Evolutionary conservation across 2,888 invertebrate species (phyloP), one percentile per base, ranked within the genome.

Genomic region (Sesia bembeciformis): DNA sequence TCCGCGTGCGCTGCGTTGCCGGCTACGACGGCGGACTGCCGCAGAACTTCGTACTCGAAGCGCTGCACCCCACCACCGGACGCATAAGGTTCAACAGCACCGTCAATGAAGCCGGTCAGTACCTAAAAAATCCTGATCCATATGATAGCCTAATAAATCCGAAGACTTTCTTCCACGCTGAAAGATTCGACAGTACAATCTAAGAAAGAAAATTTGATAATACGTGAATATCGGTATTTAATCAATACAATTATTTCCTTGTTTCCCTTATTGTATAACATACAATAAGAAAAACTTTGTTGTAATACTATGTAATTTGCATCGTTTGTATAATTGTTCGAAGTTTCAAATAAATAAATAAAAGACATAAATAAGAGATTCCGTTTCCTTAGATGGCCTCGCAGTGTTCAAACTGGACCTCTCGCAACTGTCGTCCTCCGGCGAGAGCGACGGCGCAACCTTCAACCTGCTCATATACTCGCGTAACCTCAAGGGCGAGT

Each of bases 21-120:
- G 97, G 97, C 51, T 96, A 96, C 78, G 96, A 97, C 72, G 97
- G 97, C 1, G 97, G 97, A 0, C 91, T 97, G 57, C 94, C 95
- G 49, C 97, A 97, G 79, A 93, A 93, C 60, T 97, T 97, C 82
- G 89, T 94, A 54, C 83, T 97, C 57, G 96, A 97, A 78, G 96
- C 96, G 0, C 92, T 95, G 67, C 96, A 96, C 67, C 93, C 94
- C 0, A 83, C 91, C 65, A 94, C 94, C 23, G 93, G 93, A 69
- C 92, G 91, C 60, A 84, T 94, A 42, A 87, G 94, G 54, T 90
- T 94, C 60, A 95, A 95, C 74, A 90, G 93, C 62, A 93, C 92
- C 62, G 93, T 93, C 64, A 81, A 80, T 66, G 89, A 89, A 56
- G 78, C 81, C 57, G 87, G 89, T 87, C 57, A 64, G 67, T 54